Evolutionary conservation across 2,113 vertebrate species (phyloP), one percentile per base, ranked within the genome.

Genomic region (Gallinago media): DNA sequence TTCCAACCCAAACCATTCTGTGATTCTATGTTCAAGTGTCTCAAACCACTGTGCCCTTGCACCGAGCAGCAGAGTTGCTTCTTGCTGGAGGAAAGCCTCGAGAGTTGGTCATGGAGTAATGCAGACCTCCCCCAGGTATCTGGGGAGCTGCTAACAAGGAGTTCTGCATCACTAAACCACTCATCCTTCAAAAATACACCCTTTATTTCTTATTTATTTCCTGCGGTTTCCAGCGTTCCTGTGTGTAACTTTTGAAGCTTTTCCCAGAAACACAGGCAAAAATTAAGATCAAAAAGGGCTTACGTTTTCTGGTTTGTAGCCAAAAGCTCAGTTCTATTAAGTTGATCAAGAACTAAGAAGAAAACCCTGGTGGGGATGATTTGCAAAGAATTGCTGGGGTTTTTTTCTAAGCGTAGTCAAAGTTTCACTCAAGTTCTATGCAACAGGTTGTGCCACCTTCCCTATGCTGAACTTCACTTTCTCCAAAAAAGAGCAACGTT

Each of bases 141-240:
- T 47, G n/a, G 42, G 42, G 42, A 77, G 65, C 27, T 50, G 27
- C 40, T 71, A 32, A 26, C 21, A 47, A 46, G 44, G 14, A 49
- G 12, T 46, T 49, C 34, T 18, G 11, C 59, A 25, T 22, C 1
- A 0, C 71, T 25, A 6, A 61, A 16, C 14, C 14, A 32, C 9
- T 6, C 7, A 1, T 5, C 49, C 12, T 55, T 63, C 54, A 61
- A 72, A 81, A 81, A 55, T 7, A 4, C 0, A 0, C 7, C 15
- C 3, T 32, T 26, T 32, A 12, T 16, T n/a, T 65, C 59, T 40
- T 23, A 12, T 23, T 47, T 47, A 90, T 73, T 23, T 11, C 46
- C 36, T 2, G 8, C 6, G 3, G 3, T 49, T 83, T 42, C 38
- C 54, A n/a, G 5, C 1, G 5, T 7, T 32, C 31, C 52, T 31